Conservation (phyloP, 2,888 invertebrate genomes). For the Chymomyza amoena region DNA sequence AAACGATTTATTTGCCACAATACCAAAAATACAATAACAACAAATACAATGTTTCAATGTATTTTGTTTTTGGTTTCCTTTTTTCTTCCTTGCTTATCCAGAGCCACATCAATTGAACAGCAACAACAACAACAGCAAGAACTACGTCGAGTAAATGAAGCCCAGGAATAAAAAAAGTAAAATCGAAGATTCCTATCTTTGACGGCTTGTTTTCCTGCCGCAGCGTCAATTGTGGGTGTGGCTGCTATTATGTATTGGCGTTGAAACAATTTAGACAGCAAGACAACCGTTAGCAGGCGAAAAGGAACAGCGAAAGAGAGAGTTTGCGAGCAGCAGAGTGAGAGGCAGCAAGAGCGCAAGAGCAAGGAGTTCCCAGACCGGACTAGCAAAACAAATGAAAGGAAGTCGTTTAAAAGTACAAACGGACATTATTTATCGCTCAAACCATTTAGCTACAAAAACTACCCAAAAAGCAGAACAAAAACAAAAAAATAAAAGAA, state of each 20-base stretch:
- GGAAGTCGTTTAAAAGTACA: constrained; percentile 78
- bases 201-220: constrained; percentile 68
- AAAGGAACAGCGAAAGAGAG: background rate
- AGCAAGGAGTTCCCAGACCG: constrained; percentile 15
- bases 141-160: constrained; percentile 56
- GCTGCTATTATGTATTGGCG: constrained; percentile 76
- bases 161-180: constrained; percentile 42
- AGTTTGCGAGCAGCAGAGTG: background rate
- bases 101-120: constrained; percentile 61
- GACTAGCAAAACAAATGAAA: constrained; percentile 71
- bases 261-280: constrained; percentile 75
- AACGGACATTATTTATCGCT: constrained; percentile 78
- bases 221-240: constrained; percentile 45
- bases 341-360: background rate
- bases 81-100: constrained; percentile 55
- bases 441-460: constrained; percentile 73
- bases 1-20: constrained; percentile 74
- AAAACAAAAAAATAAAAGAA: background rate
- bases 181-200: constrained; percentile 78
- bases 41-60: constrained; percentile 43
- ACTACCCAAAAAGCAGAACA: constrained; percentile 43
- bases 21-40: constrained; percentile 44
- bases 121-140: constrained; percentile 39
- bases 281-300: constrained; percentile 9
- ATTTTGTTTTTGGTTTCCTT: constrained; percentile 29